Evolutionary conservation across 2,888 invertebrate genomes (phyloP), one percentile per base, ranked within the genome.

Genomic region (Axea sp.): DNA sequence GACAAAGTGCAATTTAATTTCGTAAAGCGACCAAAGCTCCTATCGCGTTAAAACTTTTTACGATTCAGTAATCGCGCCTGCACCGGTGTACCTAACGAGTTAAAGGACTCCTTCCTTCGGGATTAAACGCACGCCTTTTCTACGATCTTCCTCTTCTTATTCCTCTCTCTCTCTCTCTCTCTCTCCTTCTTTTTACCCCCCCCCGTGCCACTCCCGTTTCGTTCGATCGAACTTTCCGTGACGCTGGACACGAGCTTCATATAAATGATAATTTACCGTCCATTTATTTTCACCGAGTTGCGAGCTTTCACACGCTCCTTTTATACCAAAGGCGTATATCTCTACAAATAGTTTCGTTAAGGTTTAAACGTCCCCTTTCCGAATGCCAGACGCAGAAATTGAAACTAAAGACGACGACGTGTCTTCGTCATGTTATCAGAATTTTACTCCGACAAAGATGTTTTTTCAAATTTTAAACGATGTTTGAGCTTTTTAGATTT

Each of bases 41-140:
- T 77, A 77, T 80, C 76, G 75, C 75, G 43, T 79, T 77, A 76
- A 77, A 79, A 77, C 73, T 77, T 80, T 76, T 78, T 80, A 62
- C 76, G 68, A 76, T 65, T 75, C 60, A 68, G 47, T 59, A 75
- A 45, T 51, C 39, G 43, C 43, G 33, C 57, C 33, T 47, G 47
- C 69, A 47, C 51, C 35, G 45, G 53, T 72, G 67, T 57, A 67
- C 51, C 51, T 71, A 75, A 75, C 60, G 60, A 75, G 55, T 60
- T 65, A 53, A 59, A 68, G 37, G 41, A 60, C 55, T 62, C 47
- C 51, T 37, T 60, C 43, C 41, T 49, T 14, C 17, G 67, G 67
- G 55, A 62, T 71, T 69, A 69, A 73, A 60, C 49, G 39, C 43
- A 17, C 55, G 26, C 57, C 37, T 49, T 49, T 60, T 30, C 19